Base-by-base conservation (phyloP, 2,888 invertebrate species). In the Spodoptera littoralis region DNA sequence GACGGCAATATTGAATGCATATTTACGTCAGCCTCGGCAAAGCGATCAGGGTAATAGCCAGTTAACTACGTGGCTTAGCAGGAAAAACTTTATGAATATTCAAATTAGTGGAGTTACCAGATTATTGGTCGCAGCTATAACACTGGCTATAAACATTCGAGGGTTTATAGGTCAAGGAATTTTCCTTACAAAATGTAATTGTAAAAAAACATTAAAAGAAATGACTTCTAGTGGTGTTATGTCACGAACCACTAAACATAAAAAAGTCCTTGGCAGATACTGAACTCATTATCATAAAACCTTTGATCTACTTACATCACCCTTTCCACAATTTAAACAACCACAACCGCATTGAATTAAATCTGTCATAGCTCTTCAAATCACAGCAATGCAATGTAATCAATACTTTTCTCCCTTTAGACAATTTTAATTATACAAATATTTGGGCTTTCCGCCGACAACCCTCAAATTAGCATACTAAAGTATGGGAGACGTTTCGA, bases 71-170 rank as follows among this genome's bases (percentile, higher is more conserved):
- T 61, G 46, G 47, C 59, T 56, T 45, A 53, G 50, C 13, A 44
- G 13, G 48, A 70, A 76, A 77, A 67, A 61, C 53, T 60, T 56
- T 30, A 70, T 77, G 56, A 74, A 78, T 76, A 76, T 78, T 75
- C 68, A 71, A 74, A 63, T 71, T 60, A 77, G 59, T 58, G 50
- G 57, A 65, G 65, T 74, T 63, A 12, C 51, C 45, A 65, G 56
- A 67, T 67, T 65, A 73, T 70, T 57, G 53, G 77, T 51, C 46
- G 42, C 27, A 52, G 61, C 55, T 68, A 75, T 68, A 71, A 71
- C 49, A 50, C 45, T 41, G 53, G 22, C 48, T 60, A 65, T 41
- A 51, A 58, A 60, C 58, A 49, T 60, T 51, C 54, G 42, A 62
- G 46, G 61, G 48, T 60, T 64, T 68, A 24, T 49, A 46, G 63